Evolutionary conservation across 2,888 invertebrate species (phyloP).

Genomic region (Melinopterus prodromus): DNA sequence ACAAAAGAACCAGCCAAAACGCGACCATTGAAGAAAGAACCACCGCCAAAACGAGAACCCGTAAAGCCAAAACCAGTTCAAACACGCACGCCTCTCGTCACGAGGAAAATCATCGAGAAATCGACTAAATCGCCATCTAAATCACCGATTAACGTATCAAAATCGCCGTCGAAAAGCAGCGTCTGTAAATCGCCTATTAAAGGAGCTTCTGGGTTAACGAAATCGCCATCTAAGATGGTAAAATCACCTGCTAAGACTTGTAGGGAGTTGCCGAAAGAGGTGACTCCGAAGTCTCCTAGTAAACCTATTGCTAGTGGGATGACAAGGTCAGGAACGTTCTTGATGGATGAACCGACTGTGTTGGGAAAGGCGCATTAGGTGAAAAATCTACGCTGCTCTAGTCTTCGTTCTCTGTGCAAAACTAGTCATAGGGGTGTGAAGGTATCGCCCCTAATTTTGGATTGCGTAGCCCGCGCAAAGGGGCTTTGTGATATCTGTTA

Average conservation of each 20-base stretch:
- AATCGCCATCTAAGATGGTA: conserved; percentile 32
- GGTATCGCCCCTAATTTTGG: background rate
- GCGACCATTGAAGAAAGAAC: conserved; percentile 36
- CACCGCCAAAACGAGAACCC: conserved; percentile 35
- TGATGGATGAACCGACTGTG: conserved; percentile 78
- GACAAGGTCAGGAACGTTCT: conserved; percentile 76
- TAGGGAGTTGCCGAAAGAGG: conserved; percentile 28
- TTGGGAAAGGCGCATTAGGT: conserved; percentile 48
- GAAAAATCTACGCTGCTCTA: conserved; percentile 1
- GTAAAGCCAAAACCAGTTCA: conserved; percentile 27
- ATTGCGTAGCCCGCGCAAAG: conserved; percentile 28
- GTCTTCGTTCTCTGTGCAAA: conserved; percentile 4
- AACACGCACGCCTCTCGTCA: conserved; percentile 30
- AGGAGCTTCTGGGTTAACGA: conserved; percentile 17
- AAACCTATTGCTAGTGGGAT: conserved; percentile 50
- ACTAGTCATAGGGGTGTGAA: conserved; percentile 8
- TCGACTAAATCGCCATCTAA: conserved; percentile 35
- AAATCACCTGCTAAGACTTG: conserved; percentile 38
- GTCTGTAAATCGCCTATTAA: conserved; percentile 33
- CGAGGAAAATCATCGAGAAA: conserved; percentile 28
- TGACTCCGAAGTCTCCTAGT: conserved; percentile 36
- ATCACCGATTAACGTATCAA: conserved; percentile 33
- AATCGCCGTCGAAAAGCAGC: conserved; percentile 31
- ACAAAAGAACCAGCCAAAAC: conserved; percentile 36
- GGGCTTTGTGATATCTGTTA: conserved; percentile 40